Conservation (phyloP, 1,140 invertebrate species). For the Cydia pomonella region DNA sequence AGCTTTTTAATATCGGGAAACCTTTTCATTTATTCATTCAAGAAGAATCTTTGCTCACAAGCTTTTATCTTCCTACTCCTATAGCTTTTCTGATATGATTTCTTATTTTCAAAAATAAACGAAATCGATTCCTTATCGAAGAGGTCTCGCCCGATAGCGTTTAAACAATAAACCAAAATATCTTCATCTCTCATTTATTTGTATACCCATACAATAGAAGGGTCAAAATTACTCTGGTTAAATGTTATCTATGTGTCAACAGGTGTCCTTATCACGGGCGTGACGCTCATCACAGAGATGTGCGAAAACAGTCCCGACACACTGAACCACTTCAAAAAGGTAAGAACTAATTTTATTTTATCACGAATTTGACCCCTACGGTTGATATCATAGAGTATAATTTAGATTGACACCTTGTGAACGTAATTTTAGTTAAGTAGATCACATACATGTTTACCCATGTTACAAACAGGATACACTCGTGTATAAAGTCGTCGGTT, state of each 20-base stretch:
- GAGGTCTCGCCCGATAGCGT: not conserved
- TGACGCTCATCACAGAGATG: conserved; percentile 99
- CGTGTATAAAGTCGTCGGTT: not conserved
- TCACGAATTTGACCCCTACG: conserved; percentile 33
- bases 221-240: not conserved
- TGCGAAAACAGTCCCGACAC: conserved; percentile 98
- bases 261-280: conserved; percentile 98
- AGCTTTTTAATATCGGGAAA: not conserved
- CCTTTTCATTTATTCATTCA: not conserved
- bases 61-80: not conserved
- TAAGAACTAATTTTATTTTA: conserved; percentile 76
- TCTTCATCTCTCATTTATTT: not conserved
- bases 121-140: not conserved
- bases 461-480: not conserved
- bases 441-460: not conserved
- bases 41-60: not conserved
- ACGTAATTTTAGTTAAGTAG: conserved; percentile 26
- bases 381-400: not conserved
- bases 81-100: not conserved
- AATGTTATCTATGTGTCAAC: conserved; percentile 34
- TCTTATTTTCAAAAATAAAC: not conserved
- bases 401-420: conserved; percentile 22
- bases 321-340: conserved; percentile 98
- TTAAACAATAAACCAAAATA: not conserved
- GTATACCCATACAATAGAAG: not conserved